Conservation (phyloP, 2,113 vertebrate genomes). For the Apodemus speciosus region DNA sequence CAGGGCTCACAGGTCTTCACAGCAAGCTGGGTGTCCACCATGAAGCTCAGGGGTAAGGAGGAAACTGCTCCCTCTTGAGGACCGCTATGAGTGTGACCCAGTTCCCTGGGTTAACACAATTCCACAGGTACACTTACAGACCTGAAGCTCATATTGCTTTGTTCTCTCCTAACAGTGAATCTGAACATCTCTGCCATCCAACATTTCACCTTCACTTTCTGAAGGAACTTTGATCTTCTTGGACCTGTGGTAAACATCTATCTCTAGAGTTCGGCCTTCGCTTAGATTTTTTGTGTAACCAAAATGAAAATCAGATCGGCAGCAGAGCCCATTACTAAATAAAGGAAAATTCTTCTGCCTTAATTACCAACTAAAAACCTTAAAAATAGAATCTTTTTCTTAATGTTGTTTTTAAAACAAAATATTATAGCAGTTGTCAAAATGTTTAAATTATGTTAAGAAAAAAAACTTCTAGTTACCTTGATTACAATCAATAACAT, state of each 20-base stretch:
- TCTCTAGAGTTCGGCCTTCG: constrained; percentile 25
- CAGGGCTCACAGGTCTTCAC: constrained; percentile 43
- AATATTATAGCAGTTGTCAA: constrained; percentile 64
- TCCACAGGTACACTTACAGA: constrained; percentile 17
- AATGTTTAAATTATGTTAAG: constrained; percentile 76
- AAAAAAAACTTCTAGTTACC: constrained; percentile 89
- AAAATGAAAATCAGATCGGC: constrained; percentile 56
- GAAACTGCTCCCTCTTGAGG: constrained; percentile 79
- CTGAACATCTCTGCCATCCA: background rate
- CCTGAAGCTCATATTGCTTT: constrained; percentile 8
- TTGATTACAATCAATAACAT: constrained; percentile 99
- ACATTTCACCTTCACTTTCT: constrained; percentile 1
- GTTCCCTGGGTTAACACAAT: constrained; percentile 42
- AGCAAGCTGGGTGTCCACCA: background rate
- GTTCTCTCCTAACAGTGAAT: constrained; percentile 10
- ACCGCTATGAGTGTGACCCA: constrained; percentile 58
- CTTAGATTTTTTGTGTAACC: constrained; percentile 40
- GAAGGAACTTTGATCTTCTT: constrained; percentile 38
- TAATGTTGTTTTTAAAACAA: constrained; percentile 58
- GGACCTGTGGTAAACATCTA: background rate
- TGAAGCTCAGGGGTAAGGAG: constrained; percentile 39
- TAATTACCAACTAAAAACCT: constrained; percentile 53
- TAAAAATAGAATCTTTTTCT: constrained; percentile 52
- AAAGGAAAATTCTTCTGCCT: constrained; percentile 47
- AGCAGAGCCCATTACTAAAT: constrained; percentile 53